Conservation (phyloP, 1,140 invertebrate species). For the Drosophila triauraria region DNA sequence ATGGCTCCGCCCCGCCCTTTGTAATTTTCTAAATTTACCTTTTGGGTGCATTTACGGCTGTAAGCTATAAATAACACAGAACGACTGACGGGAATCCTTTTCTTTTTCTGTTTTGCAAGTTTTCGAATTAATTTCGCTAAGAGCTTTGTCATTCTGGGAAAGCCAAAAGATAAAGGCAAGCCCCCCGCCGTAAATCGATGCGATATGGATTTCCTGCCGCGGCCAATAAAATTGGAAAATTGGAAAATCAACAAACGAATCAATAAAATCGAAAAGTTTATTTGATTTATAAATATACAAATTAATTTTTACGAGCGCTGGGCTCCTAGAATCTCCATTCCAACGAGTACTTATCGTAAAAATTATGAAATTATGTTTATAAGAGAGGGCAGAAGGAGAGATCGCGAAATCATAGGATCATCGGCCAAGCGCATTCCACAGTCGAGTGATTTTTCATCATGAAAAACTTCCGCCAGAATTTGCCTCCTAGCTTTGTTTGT, state of each 20-base stretch:
- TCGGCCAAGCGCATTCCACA: constrained; percentile 15
- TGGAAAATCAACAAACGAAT: constrained; percentile 77
- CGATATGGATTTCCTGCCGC: constrained; percentile 23
- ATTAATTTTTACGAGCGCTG: constrained; percentile 65
- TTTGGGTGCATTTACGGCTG: constrained; percentile 48
- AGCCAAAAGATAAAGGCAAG: constrained; percentile 3
- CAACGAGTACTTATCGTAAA: constrained; percentile 65
- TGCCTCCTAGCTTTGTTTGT: constrained; percentile 27
- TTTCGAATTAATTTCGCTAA: constrained; percentile 65
- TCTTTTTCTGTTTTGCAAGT: constrained; percentile 19
- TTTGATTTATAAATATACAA: constrained; percentile 78
- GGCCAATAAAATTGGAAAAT: constrained; percentile 16
- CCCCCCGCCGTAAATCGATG: constrained; percentile 12
- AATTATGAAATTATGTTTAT: constrained; percentile 72
- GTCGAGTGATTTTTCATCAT: constrained; percentile 62
- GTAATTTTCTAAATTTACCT: constrained; percentile 54
- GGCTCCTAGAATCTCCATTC: constrained; percentile 37
- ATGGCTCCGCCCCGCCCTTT: constrained; percentile 10
- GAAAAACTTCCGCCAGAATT: constrained; percentile 64
- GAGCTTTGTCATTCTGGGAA: constrained; percentile 36
- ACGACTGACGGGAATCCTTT: constrained; percentile 36
- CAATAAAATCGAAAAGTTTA: constrained; percentile 79
- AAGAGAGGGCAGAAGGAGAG: not conserved
- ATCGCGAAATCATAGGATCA: not conserved
- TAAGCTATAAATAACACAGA: constrained; percentile 54